A percentile compares a stretch with the other conserved stretches of the same genome.
Evolutionary conservation across 1,140 invertebrate genomes (phyloP).

Genomic region (Drosophila elegans): DNA sequence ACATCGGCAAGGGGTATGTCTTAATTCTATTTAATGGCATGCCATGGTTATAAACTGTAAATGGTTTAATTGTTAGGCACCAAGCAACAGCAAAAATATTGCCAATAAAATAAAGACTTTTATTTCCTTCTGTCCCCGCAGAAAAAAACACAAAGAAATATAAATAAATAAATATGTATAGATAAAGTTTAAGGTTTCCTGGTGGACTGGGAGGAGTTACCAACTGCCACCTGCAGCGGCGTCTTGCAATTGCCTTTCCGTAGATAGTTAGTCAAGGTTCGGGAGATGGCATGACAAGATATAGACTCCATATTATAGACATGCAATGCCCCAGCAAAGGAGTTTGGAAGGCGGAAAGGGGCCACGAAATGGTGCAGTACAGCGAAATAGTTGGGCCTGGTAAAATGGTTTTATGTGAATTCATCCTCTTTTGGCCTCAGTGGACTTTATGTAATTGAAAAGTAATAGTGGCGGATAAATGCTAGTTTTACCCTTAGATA

Average conservation of each 20-base stretch:
- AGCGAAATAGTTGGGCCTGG: background rate
- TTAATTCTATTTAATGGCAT: slow-evolving; percentile 80
- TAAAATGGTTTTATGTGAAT: background rate
- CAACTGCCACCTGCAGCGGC: slow-evolving; percentile 36
- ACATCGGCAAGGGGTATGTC: slow-evolving; percentile 50
- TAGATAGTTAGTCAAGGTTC: slow-evolving; percentile 28
- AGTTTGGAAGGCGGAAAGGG: background rate
- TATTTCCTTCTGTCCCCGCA: slow-evolving; percentile 1
- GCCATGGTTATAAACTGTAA: slow-evolving; percentile 81
- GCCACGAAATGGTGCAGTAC: slow-evolving; percentile 10
- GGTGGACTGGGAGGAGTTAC: slow-evolving; percentile 3
- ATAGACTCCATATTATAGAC: slow-evolving; percentile 23
- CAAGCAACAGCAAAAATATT: slow-evolving; percentile 36
- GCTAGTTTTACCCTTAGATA: too few relatives aligned
- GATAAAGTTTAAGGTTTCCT: slow-evolving; percentile 36
- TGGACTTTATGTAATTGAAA: background rate
- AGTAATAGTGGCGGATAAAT: too few relatives aligned
- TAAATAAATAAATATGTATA: slow-evolving; percentile 24
- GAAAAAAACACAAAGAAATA: background rate
- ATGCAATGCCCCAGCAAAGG: slow-evolving; percentile 23
- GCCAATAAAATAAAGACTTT: slow-evolving; percentile 54
- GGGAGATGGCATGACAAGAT: slow-evolving; percentile 23
- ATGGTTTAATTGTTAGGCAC: slow-evolving; percentile 77
- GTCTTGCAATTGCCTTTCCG: slow-evolving; percentile 16
- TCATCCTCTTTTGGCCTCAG: background rate